These are phyloP conservation scores for Grantiella picta DNA, from an alignment of 2,113 vertebrate genomes.

Conservation along the genomic window DNA sequence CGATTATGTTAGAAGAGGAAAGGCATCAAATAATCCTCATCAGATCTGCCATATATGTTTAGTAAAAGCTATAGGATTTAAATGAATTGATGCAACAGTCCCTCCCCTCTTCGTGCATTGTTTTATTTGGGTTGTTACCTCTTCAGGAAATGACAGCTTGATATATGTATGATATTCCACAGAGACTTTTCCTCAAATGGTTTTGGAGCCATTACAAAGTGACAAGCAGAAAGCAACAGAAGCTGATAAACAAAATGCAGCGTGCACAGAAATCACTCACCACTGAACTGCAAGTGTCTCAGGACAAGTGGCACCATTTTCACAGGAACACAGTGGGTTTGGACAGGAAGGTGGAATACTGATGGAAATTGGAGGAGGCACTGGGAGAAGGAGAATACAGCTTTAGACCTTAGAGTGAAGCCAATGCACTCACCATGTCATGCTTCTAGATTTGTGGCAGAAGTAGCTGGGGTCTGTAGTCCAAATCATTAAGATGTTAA, in stretches of 20 bases:
- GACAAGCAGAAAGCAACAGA: background rate
- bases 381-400: background rate
- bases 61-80: background rate
- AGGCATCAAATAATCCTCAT: background rate
- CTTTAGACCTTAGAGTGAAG: background rate
- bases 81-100: background rate
- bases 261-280: background rate
- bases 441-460: background rate
- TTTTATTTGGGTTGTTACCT: background rate
- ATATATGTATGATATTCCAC: background rate
- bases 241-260: background rate
- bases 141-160: background rate
- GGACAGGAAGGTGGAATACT: background rate
- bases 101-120: background rate
- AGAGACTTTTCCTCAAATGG: background rate
- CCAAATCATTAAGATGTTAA: background rate
- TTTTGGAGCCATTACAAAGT: background rate
- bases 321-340: background rate
- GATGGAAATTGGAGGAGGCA: background rate
- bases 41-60: background rate
- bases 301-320: background rate
- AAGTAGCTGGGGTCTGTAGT: background rate
- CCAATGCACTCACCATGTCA: background rate
- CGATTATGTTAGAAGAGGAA: background rate
- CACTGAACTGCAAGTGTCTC: background rate